These are phyloP conservation scores for Petrocephalus schoutedeni DNA, from an alignment of 2,797 vertebrate species.

Conservation along the genomic window DNA sequence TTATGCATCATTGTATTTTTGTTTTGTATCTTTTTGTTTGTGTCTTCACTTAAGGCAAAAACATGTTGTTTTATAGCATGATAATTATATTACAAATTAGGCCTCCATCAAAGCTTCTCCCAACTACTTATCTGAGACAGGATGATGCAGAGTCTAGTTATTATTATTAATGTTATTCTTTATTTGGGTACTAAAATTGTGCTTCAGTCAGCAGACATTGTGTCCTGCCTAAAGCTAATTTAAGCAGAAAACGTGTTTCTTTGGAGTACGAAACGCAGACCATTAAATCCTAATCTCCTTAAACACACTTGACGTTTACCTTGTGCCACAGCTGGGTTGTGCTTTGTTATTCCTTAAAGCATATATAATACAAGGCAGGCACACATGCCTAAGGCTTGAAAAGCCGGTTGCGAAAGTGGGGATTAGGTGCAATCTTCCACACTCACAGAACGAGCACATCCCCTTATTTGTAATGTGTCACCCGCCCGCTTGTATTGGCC, in stretches of 20 bases:
- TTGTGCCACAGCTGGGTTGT: slow-evolving; percentile 23
- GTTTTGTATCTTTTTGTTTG: background rate
- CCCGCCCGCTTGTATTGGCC: background rate
- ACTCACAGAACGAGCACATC: background rate
- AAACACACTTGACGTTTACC: slow-evolving; percentile 27
- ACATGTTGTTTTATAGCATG: background rate
- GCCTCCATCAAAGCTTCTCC: background rate
- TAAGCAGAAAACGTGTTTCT: slow-evolving; percentile 29
- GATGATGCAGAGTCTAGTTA: background rate
- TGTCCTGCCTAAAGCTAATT: slow-evolving; percentile 18
- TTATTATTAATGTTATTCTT: slow-evolving; percentile 15
- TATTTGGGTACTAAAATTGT: slow-evolving; percentile 20
- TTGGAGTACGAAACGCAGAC: slow-evolving; percentile 7
- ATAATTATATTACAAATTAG: background rate
- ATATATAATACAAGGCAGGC: slow-evolving; percentile 31
- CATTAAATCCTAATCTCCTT: slow-evolving; percentile 10
- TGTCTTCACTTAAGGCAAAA: background rate
- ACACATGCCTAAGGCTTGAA: background rate
- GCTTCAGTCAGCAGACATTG: slow-evolving; percentile 22
- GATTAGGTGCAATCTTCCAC: background rate
- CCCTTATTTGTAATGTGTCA: background rate
- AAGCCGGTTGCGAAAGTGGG: background rate
- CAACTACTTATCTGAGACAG: background rate
- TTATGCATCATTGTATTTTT: background rate
- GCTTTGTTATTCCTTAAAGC: background rate